Evolutionary conservation across 1,140 invertebrate genomes (phyloP), one percentile per base, ranked within the genome.

Genomic region (Steinernema khuongi): DNA sequence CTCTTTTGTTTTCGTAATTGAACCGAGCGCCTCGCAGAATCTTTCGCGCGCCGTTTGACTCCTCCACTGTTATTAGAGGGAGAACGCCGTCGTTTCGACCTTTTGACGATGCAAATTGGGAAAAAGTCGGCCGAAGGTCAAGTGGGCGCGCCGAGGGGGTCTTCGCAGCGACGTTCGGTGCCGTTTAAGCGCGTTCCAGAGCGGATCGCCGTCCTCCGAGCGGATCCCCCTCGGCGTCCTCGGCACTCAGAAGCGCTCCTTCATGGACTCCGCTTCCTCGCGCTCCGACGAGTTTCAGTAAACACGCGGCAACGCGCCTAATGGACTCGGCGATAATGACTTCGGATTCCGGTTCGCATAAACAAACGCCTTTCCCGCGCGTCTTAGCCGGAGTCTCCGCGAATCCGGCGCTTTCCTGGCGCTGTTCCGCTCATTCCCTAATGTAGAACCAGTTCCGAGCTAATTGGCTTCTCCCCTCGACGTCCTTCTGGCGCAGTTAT

Each of bases 391-490:
- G 7, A 7, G 7, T 41, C n/a, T 11, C n/a, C 36, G 14, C 50
- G 50, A 4, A 11, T 60, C 26, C 50, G 36, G 36, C 36, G 36
- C 26, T 41, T 41, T n/a, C 36, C n/a, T 41, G 36, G n/a, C 7
- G 36, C 7, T n/a, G 36, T 22, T 60, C 7, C 50, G 14, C 50
- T 60, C 50, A 22, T 60, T 60, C 50, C 19, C 22, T 60, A 60
- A 60, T 60, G n/a, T n/a, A 60, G 50, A 60, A 60, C 50, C 50
- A 60, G 50, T 60, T 60, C 50, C 22, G 50, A 41, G 50, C 50
- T 60, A 60, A 60, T 60, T 60, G 50, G 50, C 50, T 60, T 60
- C 50, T 60, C 50, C 14, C 50, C 26, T 11, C 50, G 14, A 14
- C 19, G 50, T 22, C 50, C 4, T 22, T 7, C 50, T 7, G 7